Evolutionary conservation across 1,140 invertebrate species (phyloP).

Genomic region (Sarcophaga peregrina): DNA sequence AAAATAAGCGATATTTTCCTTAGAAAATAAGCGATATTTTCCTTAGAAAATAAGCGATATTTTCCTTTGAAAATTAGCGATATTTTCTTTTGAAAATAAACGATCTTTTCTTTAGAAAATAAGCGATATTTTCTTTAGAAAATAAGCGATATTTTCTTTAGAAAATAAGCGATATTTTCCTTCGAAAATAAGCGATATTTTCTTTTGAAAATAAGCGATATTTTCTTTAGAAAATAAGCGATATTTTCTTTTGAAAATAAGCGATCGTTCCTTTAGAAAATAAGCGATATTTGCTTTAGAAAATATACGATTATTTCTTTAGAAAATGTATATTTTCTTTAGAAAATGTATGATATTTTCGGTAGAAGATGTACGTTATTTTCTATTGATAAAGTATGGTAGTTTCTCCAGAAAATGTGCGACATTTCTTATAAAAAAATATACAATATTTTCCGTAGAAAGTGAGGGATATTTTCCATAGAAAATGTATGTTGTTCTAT

Average conservation of each 20-base stretch:
- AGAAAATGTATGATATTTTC: neutral
- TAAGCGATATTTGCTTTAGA: neutral
- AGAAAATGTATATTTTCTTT: neutral
- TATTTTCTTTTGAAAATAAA: neutral
- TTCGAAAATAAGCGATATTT: neutral
- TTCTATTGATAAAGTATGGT: neutral
- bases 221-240: too few species aligned
- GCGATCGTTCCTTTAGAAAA: neutral
- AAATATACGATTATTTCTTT: neutral
- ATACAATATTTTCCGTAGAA: too few species aligned
- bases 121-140: too few species aligned
- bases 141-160: too few species aligned
- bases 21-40: neutral
- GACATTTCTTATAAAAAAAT: too few species aligned
- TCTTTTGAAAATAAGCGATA: neutral
- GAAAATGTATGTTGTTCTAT: neutral
- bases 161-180: neutral
- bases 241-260: neutral
- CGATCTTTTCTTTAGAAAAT: neutral
- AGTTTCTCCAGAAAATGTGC: too few species aligned
- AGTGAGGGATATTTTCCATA: neutral
- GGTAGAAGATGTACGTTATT: neutral
- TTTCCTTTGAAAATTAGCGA: neutral
- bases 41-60: neutral
- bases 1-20: neutral